Conservation (phyloP, 2,888 invertebrate species). For the Eledona agricola region DNA sequence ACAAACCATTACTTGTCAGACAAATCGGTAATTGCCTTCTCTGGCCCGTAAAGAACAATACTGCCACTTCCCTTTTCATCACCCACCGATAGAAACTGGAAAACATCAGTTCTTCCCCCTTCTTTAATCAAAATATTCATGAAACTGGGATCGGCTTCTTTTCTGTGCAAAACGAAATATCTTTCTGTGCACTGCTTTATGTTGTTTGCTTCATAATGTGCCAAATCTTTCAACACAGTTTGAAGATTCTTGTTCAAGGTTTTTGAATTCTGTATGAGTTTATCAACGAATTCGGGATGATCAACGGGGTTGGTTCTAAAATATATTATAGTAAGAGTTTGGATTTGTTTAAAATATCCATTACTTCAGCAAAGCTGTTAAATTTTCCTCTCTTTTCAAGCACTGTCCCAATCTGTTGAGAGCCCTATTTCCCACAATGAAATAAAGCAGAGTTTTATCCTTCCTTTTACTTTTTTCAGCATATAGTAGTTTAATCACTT, state of each 20-base stretch:
- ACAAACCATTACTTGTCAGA: slow-evolving; percentile 67
- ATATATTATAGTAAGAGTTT: not conserved
- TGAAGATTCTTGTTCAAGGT: slow-evolving; percentile 71
- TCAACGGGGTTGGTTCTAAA: slow-evolving; percentile 74
- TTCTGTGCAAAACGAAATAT: slow-evolving; percentile 70
- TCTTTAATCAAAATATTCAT: slow-evolving; percentile 74
- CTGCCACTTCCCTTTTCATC: slow-evolving; percentile 72
- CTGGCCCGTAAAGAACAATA: slow-evolving; percentile 67
- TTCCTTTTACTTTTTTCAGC: slow-evolving; percentile 78
- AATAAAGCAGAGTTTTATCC: slow-evolving; percentile 71
- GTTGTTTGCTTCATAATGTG: slow-evolving; percentile 72
- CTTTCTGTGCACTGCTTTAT: slow-evolving; percentile 66
- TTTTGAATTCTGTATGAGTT: slow-evolving; percentile 76
- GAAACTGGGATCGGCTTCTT: slow-evolving; percentile 82
- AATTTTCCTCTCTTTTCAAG: slow-evolving; percentile 72
- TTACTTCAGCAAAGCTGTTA: slow-evolving; percentile 78
- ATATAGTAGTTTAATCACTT: slow-evolving; percentile 73
- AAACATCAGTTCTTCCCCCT: slow-evolving; percentile 66
- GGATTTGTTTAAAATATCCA: slow-evolving; percentile 2
- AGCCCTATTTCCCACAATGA: slow-evolving; percentile 78
- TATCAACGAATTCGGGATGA: slow-evolving; percentile 77
- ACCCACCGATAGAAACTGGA: slow-evolving; percentile 75
- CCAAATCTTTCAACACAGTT: slow-evolving; percentile 73
- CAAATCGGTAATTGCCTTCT: slow-evolving; percentile 65
- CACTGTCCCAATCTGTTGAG: slow-evolving; percentile 68